Base-by-base conservation (phyloP, 2,888 invertebrate species). In the Dryobotodes eremita region DNA sequence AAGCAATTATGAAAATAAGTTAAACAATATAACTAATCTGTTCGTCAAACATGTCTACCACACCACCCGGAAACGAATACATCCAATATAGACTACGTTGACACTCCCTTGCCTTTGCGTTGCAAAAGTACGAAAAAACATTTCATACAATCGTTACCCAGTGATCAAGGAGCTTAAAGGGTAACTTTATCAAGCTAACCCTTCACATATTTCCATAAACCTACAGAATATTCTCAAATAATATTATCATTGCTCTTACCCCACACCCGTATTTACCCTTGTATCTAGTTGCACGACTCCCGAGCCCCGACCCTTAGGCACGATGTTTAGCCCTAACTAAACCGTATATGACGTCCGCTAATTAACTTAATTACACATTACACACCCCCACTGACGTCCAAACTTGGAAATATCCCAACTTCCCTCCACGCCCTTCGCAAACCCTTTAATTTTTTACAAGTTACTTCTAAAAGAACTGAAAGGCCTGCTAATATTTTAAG, bases 321-420 rank as follows among this genome's bases (percentile, higher is more conserved):
- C 75, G 65, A 80, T 79, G 71, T 80, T 80, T 68, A 83, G 86
- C 79, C 66, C 76, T 75, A 81, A 75, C 77, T 74, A 69, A 83
- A 78, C 80, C 71, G 78, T 82, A 79, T 76, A 81, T 82, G 82
- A 79, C 84, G 75, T 82, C 73, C 53, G 48, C 86, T 89, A 89
- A 89, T 89, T 88, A 89, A 82, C 88, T 75, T 88, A 89, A 89
- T 89, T 86, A 86, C 85, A 88, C 80, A 85, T 85, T 85, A 85
- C 83, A 88, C 77, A 85, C 82, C 65, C 80, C 73, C 75, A 77
- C 79, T 79, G 72, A 80, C 71, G 75, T 73, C 75, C 79, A 88
- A 84, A 85, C 85, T 85, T 84, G 48, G 59, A 78, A 83, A 87
- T 85, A 74, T 79, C 26, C 76, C 65, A 61, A 82, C 80, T 71